Evolutionary conservation across 2,797 vertebrate species (phyloP).

Genomic region (Vipera ursinii): DNA sequence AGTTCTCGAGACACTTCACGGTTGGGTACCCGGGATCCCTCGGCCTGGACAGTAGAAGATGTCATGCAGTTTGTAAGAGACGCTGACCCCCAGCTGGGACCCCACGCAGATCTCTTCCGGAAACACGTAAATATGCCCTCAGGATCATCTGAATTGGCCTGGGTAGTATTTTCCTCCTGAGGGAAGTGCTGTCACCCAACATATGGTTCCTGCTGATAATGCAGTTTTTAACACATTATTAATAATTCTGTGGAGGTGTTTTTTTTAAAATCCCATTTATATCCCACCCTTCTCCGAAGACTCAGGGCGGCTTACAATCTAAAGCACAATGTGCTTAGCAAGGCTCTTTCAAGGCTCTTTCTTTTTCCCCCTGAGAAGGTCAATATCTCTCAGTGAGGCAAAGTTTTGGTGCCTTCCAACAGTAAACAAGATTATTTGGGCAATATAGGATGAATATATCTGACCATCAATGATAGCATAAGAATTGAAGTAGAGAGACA

Average conservation of each 20-base stretch:
- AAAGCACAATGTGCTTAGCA: too few species aligned
- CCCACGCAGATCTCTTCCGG: slow-evolving; percentile 95
- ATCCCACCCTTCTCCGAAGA: too few species aligned
- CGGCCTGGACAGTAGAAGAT: slow-evolving; percentile 91
- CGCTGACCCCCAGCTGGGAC: slow-evolving; percentile 90
- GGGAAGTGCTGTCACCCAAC: not conserved
- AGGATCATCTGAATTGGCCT: not conserved
- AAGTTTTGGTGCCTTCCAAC: not conserved
- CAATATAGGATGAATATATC: not conserved
- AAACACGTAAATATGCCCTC: slow-evolving; percentile 83
- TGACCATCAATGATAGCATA: not conserved
- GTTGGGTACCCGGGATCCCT: slow-evolving; percentile 82
- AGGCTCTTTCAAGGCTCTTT: too few species aligned
- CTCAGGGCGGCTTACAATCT: too few species aligned
- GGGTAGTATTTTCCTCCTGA: not conserved
- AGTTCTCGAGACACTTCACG: slow-evolving; percentile 71
- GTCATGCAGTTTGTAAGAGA: slow-evolving; percentile 96
- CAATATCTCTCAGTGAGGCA: not conserved
- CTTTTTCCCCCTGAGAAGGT: not conserved
- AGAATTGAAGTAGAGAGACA: not conserved
- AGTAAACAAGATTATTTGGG: not conserved
- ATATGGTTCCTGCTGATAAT: too few species aligned
- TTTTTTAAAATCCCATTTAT: too few species aligned
- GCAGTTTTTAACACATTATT: not conserved
- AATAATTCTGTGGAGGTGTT: not conserved